Percentiles rank a stretch among this genome's conserved stretches.
These are phyloP conservation scores for Manis crassicaudata DNA, from an alignment of 2,797 vertebrate genomes.

Conservation along the genomic window DNA sequence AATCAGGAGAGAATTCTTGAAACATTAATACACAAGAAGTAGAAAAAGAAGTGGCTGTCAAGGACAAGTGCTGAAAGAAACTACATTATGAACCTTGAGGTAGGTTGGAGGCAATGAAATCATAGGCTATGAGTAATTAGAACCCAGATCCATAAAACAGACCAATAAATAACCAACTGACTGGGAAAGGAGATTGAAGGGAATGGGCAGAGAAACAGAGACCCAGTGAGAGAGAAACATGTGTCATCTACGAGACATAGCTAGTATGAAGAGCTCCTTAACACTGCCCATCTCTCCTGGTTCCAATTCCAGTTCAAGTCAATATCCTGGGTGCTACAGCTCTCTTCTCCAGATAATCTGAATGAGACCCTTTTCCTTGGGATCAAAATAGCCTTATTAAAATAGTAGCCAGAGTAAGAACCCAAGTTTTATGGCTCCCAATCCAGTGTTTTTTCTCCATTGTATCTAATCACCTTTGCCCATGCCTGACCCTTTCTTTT, in stretches of 20 bases:
- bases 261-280: background rate
- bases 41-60: background rate
- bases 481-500: background rate
- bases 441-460: background rate
- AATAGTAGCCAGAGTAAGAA: background rate
- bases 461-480: background rate
- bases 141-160: background rate
- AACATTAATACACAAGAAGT: background rate
- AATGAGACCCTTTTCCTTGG: background rate
- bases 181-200: background rate
- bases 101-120: background rate
- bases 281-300: background rate
- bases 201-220: background rate
- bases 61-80: background rate
- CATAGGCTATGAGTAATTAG: background rate
- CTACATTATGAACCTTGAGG: background rate
- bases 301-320: background rate
- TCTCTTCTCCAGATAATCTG: background rate
- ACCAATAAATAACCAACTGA: background rate
- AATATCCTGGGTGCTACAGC: background rate
- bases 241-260: background rate
- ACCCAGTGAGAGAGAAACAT: background rate
- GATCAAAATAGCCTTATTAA: background rate
- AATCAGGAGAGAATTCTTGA: background rate
- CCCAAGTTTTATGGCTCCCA: background rate